A percentile compares a stretch with the other conserved stretches of the same genome.
Conservation (phyloP, 2,888 invertebrate species). For the Boloria euphrosyne region DNA sequence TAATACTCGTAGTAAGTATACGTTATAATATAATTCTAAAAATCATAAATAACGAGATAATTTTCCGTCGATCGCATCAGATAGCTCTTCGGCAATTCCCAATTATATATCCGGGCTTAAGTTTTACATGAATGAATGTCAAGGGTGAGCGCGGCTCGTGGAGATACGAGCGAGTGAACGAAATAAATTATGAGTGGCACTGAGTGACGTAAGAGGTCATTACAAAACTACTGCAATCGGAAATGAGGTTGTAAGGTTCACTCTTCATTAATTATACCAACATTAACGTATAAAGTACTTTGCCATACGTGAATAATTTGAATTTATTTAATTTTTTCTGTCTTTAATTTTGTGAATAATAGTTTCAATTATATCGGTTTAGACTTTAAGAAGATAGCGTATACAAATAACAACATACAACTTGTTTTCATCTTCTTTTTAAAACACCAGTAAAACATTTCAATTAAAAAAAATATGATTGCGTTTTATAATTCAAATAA, state of each 20-base stretch:
- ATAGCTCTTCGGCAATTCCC: conserved; percentile 14
- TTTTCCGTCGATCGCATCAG: conserved; percentile 11
- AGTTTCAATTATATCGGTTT: too few species aligned
- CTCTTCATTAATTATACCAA: conserved; percentile 16
- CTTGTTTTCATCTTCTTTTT: too few species aligned
- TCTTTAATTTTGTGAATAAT: too few species aligned
- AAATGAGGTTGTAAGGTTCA: conserved; percentile 25
- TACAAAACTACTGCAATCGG: conserved; percentile 29
- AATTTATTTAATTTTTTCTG: neutral
- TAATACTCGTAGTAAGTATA: too few species aligned
- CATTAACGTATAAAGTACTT: neutral
- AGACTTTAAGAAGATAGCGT: too few species aligned
- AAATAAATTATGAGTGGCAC: conserved; percentile 33
- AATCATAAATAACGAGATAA: neutral
- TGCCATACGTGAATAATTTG: neutral
- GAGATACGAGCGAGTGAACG: conserved; percentile 26
- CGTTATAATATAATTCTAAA: too few species aligned
- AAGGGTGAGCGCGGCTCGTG: conserved; percentile 37
- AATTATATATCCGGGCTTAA: conserved; percentile 24
- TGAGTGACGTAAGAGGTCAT: conserved; percentile 32
- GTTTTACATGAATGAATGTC: conserved; percentile 38
- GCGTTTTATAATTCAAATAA: too few species aligned
- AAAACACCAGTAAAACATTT: too few species aligned
- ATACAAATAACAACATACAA: too few species aligned
- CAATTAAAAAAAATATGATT: too few species aligned